phyloP scores from a whole-genome alignment of 2,888 invertebrate genomes.

The Macroteleia sp. region DNA sequence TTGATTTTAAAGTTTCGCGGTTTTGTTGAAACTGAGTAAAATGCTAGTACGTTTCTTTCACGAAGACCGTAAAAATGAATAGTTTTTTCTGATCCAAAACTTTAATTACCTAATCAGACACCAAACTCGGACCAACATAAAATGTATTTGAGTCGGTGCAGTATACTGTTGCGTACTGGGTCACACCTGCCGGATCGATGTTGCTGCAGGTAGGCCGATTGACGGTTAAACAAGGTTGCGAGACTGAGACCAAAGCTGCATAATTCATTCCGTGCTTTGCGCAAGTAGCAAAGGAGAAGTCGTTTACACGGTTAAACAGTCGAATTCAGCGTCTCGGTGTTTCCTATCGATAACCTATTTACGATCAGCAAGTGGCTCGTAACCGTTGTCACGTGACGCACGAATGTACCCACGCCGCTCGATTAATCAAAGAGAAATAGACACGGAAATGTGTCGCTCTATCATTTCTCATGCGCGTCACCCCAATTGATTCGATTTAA shows the following conservation, averaged over 20 bases:
- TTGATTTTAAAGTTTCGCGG: too few species aligned
- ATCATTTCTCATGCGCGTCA: constrained; percentile 50
- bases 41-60: too few species aligned
- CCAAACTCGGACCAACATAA: constrained; percentile 10
- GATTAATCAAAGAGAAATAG: constrained; percentile 66
- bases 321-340: constrained; percentile 62
- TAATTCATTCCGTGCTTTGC: constrained; percentile 62
- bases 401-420: constrained; percentile 37
- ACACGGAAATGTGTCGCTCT: constrained; percentile 45
- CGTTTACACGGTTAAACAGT: constrained; percentile 44
- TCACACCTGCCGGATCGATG: constrained; percentile 72
- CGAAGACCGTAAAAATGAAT: too few species aligned
- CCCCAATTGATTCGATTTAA: constrained; percentile 47
- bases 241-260: constrained; percentile 62
- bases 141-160: constrained; percentile 29
- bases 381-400: constrained; percentile 61
- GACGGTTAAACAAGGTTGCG: constrained; percentile 67
- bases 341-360: constrained; percentile 67
- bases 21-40: too few species aligned
- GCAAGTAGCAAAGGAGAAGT: constrained; percentile 36
- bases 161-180: constrained; percentile 69
- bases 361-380: constrained; percentile 70
- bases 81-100: too few species aligned
- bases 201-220: constrained; percentile 70
- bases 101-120: too few species aligned